phyloP scores from a whole-genome alignment of 2,113 vertebrate species.

The Mus spicilegus region DNA sequence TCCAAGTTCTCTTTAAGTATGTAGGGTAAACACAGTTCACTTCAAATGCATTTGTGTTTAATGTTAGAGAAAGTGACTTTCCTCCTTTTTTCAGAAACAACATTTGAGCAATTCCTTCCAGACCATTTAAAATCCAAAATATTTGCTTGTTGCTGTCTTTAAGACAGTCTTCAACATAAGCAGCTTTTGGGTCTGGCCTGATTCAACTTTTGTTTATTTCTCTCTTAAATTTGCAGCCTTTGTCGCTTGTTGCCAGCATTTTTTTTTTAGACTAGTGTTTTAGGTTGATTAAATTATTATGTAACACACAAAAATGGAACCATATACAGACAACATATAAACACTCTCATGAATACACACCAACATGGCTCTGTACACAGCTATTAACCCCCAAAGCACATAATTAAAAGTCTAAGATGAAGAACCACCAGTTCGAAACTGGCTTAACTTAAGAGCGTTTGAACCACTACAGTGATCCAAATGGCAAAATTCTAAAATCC shows the following conservation, averaged over 20 bases:
- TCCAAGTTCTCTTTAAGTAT: slow-evolving; percentile 82
- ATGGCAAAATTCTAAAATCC: slow-evolving; percentile 53
- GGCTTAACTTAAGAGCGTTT: not conserved
- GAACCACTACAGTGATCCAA: not conserved
- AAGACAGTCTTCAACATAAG: slow-evolving; percentile 61
- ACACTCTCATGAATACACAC: not conserved
- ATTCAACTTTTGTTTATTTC: slow-evolving; percentile 32
- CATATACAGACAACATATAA: not conserved
- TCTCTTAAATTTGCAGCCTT: slow-evolving; percentile 35
- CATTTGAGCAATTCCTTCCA: slow-evolving; percentile 64
- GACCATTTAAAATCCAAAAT: slow-evolving; percentile 62
- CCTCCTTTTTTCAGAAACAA: slow-evolving; percentile 46
- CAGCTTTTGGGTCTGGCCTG: slow-evolving; percentile 48
- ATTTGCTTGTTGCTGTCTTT: slow-evolving; percentile 15
- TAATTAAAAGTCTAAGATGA: slow-evolving; percentile 20
- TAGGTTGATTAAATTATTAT: slow-evolving; percentile 6
- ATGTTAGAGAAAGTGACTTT: slow-evolving; percentile 79
- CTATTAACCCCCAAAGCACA: not conserved
- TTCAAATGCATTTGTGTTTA: slow-evolving; percentile 73
- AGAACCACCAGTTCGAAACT: slow-evolving; percentile 11
- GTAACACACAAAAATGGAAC: not conserved
- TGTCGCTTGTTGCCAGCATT: not conserved
- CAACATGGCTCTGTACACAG: not conserved
- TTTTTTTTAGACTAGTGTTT: slow-evolving; percentile 1
- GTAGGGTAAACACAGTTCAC: slow-evolving; percentile 82